phyloP scores from a whole-genome alignment of 2,888 invertebrate species.

The Netelia virgata region DNA sequence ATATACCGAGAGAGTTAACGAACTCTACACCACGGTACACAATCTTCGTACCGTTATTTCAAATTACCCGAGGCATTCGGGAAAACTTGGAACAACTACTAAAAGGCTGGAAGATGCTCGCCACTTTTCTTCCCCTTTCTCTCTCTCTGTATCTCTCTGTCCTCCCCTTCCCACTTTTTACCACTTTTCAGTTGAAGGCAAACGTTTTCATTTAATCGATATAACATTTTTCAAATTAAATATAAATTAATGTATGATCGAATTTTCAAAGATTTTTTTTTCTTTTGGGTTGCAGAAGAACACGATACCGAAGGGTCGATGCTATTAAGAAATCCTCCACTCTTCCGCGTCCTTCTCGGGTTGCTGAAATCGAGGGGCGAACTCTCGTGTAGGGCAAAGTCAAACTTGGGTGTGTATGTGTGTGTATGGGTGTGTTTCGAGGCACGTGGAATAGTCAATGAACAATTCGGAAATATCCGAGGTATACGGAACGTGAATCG shows the following conservation, averaged over 20 bases:
- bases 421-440: neutral
- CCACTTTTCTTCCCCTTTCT: neutral
- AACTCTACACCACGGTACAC: neutral
- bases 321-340: neutral
- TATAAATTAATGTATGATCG: neutral
- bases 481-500: neutral
- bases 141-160: neutral
- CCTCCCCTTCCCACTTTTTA: neutral
- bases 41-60: conserved; percentile 5
- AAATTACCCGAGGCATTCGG: neutral
- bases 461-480: neutral
- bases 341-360: neutral
- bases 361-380: neutral
- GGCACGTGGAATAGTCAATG: neutral
- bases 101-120: neutral
- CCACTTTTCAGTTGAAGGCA: neutral
- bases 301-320: neutral
- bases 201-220: neutral
- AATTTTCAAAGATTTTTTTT: too few species aligned
- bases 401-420: neutral
- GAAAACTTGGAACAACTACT: conserved; percentile 1
- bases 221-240: neutral
- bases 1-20: neutral
- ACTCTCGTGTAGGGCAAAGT: neutral
- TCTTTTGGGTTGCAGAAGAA: neutral